A percentile compares a stretch with the other conserved stretches of the same genome.
These are phyloP conservation scores for Drosophila prolongata DNA, from an alignment of 2,888 invertebrate species.

Conservation along the genomic window DNA sequence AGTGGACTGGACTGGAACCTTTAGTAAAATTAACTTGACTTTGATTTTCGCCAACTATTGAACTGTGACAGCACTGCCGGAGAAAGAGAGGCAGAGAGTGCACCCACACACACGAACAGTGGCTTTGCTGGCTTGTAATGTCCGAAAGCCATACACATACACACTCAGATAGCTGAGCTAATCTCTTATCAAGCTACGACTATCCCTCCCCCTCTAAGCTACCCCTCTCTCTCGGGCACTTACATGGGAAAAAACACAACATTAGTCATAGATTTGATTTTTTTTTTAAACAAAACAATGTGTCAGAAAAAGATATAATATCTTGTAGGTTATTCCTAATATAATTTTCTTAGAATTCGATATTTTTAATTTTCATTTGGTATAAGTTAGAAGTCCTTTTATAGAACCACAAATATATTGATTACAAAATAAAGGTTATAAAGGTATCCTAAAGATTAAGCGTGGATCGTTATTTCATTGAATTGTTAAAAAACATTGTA, in stretches of 20 bases:
- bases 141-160: conserved; percentile 34
- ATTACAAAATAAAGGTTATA: too few relatives aligned
- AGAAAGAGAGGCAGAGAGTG: conserved; percentile 5
- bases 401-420: too few relatives aligned
- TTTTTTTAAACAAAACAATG: too few relatives aligned
- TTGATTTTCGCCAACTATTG: neutral
- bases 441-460: too few relatives aligned
- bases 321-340: neutral
- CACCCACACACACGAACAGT: conserved; percentile 1
- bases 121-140: conserved; percentile 20
- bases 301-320: neutral
- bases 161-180: conserved; percentile 47
- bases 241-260: conserved; percentile 1
- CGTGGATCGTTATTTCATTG: too few relatives aligned
- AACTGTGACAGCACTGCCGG: conserved; percentile 8
- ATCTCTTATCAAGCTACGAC: conserved; percentile 69
- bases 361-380: too few relatives aligned
- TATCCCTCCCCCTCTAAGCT: conserved; percentile 12
- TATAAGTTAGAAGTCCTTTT: too few relatives aligned
- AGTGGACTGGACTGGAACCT: too few relatives aligned
- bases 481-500: too few relatives aligned
- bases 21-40: neutral
- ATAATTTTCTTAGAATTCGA: neutral
- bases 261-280: neutral
- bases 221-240: neutral